Conservation (phyloP, 2,113 vertebrate species). For the Neotragus pygmaeus region DNA sequence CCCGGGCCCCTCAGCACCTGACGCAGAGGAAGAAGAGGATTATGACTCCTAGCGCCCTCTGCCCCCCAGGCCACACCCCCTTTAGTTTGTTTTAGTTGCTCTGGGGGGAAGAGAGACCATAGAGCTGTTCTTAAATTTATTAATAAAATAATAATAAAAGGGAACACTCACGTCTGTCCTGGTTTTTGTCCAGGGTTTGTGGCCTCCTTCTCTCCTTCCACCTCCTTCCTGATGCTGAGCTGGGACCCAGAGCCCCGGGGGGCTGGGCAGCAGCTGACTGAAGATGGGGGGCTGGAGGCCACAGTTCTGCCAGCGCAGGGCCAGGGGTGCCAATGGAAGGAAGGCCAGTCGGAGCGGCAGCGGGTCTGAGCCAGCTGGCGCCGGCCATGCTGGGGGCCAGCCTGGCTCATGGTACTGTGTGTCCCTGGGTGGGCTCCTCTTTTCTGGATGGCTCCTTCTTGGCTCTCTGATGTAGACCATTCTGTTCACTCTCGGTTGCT, state of each 20-base stretch:
- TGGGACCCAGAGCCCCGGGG: neutral
- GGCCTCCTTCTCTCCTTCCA: neutral
- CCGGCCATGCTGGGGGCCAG: neutral
- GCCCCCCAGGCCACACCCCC: conserved; percentile 51
- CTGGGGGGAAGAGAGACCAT: conserved; percentile 35
- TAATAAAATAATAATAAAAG: conserved; percentile 63
- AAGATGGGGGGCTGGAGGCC: no score
- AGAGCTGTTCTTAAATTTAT: conserved; percentile 78
- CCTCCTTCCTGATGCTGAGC: neutral
- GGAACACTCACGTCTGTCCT: neutral
- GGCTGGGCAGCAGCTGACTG: neutral
- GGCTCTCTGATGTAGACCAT: neutral
- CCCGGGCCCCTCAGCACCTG: conserved; percentile 75
- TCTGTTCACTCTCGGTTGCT: neutral
- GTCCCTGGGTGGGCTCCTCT: neutral
- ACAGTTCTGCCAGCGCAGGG: neutral
- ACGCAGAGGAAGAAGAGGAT: conserved; percentile 86
- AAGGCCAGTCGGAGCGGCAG: neutral
- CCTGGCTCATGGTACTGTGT: neutral
- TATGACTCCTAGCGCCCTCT: conserved; percentile 89
- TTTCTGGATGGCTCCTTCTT: neutral
- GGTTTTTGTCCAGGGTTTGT: neutral
- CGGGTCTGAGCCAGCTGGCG: neutral
- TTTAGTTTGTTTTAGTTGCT: conserved; percentile 70
- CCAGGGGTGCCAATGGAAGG: neutral